A percentile compares a stretch with the other conserved stretches of the same genome.
These are phyloP conservation scores for Phataginus tetradactyla DNA, from an alignment of 2,797 vertebrate species.

Conservation along the genomic window DNA sequence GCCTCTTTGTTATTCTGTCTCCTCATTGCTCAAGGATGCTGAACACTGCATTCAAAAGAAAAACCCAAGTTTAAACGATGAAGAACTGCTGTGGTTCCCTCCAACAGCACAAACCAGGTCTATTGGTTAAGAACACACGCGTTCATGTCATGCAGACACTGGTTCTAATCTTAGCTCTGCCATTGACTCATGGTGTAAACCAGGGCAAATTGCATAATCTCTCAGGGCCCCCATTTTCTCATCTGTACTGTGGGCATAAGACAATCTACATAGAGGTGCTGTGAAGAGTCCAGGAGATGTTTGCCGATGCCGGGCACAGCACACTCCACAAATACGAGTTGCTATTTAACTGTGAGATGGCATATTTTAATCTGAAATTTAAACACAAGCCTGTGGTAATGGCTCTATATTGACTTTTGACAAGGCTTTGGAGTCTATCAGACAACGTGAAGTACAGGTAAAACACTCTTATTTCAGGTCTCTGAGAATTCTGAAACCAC, in stretches of 20 bases:
- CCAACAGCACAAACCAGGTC: background rate
- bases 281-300: background rate
- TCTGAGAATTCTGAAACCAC: background rate
- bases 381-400: constrained; percentile 7
- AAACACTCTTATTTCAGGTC: constrained; percentile 26
- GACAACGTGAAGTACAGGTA: background rate
- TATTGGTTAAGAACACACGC: background rate
- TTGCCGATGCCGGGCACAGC: background rate
- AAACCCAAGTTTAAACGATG: constrained; percentile 40
- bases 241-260: background rate
- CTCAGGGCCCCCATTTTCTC: background rate
- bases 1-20: constrained; percentile 62
- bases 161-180: background rate
- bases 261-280: background rate
- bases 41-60: constrained; percentile 43
- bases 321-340: background rate
- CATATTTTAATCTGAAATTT: background rate
- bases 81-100: constrained; percentile 49
- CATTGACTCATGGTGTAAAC: background rate
- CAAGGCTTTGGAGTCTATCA: constrained; percentile 22
- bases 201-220: background rate
- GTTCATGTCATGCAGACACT: background rate
- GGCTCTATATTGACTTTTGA: constrained; percentile 27
- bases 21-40: background rate
- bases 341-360: background rate